Evolutionary conservation across 2,888 invertebrate species (phyloP).

Genomic region (Trissolcus japonicus): DNA sequence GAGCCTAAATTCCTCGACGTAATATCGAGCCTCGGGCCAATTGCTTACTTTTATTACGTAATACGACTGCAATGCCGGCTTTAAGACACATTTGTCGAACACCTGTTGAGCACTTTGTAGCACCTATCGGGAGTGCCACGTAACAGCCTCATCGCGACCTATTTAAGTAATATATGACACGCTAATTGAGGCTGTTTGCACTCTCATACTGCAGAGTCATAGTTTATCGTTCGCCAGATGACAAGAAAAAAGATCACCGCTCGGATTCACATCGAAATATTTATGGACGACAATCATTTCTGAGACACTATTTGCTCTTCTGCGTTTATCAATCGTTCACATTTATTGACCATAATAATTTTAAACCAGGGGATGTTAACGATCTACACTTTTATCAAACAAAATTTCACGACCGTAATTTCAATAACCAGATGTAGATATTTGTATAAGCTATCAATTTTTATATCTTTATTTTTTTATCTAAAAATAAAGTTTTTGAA

Average conservation of each 20-base stretch:
- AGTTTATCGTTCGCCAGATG: slow-evolving; percentile 38
- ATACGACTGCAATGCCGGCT: slow-evolving; percentile 51
- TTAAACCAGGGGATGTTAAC: too few species aligned
- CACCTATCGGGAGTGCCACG: slow-evolving; percentile 53
- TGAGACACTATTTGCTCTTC: not conserved
- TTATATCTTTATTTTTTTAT: too few species aligned
- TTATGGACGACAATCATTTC: slow-evolving; percentile 31
- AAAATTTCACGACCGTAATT: too few species aligned
- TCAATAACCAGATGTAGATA: too few species aligned
- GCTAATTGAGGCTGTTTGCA: slow-evolving; percentile 58
- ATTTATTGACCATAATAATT: too few species aligned
- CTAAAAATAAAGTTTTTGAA: too few species aligned
- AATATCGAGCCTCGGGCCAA: slow-evolving; percentile 56
- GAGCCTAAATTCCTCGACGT: slow-evolving; percentile 51
- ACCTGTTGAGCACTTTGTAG: slow-evolving; percentile 59
- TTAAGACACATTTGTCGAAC: slow-evolving; percentile 60
- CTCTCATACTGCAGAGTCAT: slow-evolving; percentile 43
- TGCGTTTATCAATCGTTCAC: too few species aligned
- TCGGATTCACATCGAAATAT: slow-evolving; percentile 26
- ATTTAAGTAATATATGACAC: slow-evolving; percentile 58
- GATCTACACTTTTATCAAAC: too few species aligned
- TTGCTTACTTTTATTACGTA: slow-evolving; percentile 59
- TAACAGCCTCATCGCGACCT: slow-evolving; percentile 53
- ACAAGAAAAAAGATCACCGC: slow-evolving; percentile 23
- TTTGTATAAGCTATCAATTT: too few species aligned